Base-by-base conservation (phyloP, 2,113 vertebrate genomes). In the Laterallus jamaicensis region DNA sequence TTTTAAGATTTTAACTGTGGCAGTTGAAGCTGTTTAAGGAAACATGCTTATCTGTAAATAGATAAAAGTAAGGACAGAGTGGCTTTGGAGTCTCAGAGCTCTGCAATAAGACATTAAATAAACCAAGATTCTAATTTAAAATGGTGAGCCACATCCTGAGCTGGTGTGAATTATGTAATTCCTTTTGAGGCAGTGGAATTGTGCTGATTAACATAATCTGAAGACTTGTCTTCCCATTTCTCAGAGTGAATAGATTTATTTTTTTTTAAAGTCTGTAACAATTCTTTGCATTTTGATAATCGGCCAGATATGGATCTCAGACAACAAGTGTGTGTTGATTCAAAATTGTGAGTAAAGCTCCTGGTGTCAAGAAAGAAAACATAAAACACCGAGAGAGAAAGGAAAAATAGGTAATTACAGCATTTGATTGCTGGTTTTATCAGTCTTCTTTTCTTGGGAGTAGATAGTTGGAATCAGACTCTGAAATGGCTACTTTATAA, bases 1-100 rank as follows among this genome's bases (percentile, higher is more conserved):
- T 92, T 75, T 90, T 93, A 83, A 88, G 79, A 74, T 93, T 82
- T 88, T 86, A 94, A 68, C 66, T 90, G 58, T 68, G 62, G 29
- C 59, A 49, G 67, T 83, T 77, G 82, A 87, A 92, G 21, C 55
- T 95, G 37, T 92, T 92, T 70, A 90, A 93, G 79, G 82, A 88
- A 86, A 77, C 25, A 20, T 59, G 31, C 54, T 73, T 80, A 88
- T 80, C 79, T 93, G 40, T 88, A 83, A 83, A 90, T 19, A 90
- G 76, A 82, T 82, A 68, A 84, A 92, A 86, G 62, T 25, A 52
- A 86, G 63, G 60, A 47, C 44, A 50, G 44, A 64, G 18, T 93
- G 37, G 28, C 68, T 97, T 82, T 90, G 55, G 69, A 77, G 32
- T 86, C 42, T 85, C 52, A 25, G 58, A 90, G 62, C 31, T 93